These are phyloP conservation scores for Belgica antarctica DNA, from an alignment of 2,888 invertebrate genomes.

Conservation along the genomic window DNA sequence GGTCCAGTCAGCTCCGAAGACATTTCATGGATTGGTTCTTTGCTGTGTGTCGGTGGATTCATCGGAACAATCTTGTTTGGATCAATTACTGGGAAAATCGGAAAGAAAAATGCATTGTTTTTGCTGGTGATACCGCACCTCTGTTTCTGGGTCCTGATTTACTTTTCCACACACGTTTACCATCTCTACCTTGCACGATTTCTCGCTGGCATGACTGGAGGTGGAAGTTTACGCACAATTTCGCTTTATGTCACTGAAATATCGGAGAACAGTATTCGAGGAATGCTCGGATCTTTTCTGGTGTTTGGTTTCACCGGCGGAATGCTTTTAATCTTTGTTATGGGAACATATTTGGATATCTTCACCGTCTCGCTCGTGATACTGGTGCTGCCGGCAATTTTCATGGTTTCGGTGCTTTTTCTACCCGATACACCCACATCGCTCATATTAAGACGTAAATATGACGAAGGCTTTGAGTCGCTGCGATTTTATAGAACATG, in stretches of 20 bases:
- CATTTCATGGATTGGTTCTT: conserved; percentile 52
- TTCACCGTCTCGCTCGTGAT: conserved; percentile 44
- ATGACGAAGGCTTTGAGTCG: conserved; percentile 45
- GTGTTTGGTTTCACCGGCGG: conserved; percentile 45
- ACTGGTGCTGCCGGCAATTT: conserved; percentile 44
- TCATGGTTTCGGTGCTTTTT: conserved; percentile 43
- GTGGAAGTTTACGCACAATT: conserved; percentile 50
- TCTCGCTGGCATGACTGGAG: conserved; percentile 51
- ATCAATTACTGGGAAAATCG: conserved; percentile 49
- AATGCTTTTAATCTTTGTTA: conserved; percentile 45
- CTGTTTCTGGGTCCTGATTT: conserved; percentile 46
- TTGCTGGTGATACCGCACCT: conserved; percentile 51
- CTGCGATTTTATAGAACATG: conserved; percentile 45
- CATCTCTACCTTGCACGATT: conserved; percentile 49
- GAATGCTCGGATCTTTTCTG: conserved; percentile 45
- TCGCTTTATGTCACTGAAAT: conserved; percentile 54
- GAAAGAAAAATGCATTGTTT: conserved; percentile 50
- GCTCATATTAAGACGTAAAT: conserved; percentile 36
- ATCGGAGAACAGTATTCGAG: conserved; percentile 47
- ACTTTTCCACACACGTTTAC: conserved; percentile 3
- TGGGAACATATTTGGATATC: conserved; percentile 45
- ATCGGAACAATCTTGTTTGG: conserved; percentile 51
- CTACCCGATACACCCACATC: conserved; percentile 45
- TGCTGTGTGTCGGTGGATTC: conserved; percentile 50
- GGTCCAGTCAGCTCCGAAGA: conserved; percentile 45